Conservation (phyloP, 2,888 invertebrate species). For the Nezara viridula region DNA sequence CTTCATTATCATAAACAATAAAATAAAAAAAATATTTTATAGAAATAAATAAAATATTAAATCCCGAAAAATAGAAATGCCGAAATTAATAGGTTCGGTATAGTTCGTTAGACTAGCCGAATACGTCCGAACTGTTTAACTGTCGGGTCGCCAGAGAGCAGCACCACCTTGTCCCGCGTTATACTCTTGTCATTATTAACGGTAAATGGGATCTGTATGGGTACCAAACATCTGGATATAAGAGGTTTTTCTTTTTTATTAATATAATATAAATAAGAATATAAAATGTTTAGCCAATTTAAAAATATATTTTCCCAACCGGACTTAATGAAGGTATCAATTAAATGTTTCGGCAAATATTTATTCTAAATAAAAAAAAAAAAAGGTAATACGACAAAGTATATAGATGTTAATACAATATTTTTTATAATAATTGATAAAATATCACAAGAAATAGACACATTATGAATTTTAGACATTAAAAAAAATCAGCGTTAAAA, state of each 20-base stretch:
- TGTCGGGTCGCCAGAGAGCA: not conserved
- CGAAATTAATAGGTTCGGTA: not conserved
- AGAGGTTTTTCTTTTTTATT: constrained; percentile 13
- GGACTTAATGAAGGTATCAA: not conserved
- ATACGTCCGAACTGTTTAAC: not conserved
- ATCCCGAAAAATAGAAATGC: not conserved
- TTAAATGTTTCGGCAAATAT: not conserved
- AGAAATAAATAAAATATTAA: not conserved
- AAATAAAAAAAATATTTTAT: no score
- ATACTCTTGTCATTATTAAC: not conserved
- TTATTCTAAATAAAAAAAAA: not conserved
- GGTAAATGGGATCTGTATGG: constrained; percentile 17
- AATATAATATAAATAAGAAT: not conserved
- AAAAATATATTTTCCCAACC: not conserved
- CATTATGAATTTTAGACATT: no score
- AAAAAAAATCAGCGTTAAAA: no score
- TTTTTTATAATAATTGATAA: no score
- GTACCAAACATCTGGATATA: constrained; percentile 20
- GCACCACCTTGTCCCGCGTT: not conserved
- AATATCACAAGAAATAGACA: no score
- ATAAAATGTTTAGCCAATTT: not conserved
- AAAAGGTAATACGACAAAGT: not conserved
- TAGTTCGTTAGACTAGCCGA: not conserved
- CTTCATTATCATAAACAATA: no score
- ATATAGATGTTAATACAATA: no score